Conservation (phyloP, 2,888 invertebrate species). For the Philaethria dido region DNA sequence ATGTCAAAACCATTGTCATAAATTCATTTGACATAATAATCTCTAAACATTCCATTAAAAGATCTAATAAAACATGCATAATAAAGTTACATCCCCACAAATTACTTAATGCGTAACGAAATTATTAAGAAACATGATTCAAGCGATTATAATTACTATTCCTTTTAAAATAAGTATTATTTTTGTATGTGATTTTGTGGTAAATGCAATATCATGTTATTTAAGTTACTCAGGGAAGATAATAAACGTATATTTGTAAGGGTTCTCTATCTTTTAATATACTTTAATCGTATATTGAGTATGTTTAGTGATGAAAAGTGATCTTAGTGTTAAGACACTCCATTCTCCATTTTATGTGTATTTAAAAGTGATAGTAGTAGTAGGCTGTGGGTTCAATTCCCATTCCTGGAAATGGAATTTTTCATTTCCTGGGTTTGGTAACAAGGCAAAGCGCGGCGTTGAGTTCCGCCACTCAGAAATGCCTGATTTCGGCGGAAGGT, state of each 20-base stretch:
- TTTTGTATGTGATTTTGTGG: constrained; percentile 16
- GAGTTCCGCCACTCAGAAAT: no score
- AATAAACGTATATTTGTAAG: not conserved
- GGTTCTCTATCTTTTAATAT: not conserved
- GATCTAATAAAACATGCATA: constrained; percentile 50
- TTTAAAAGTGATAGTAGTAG: no score
- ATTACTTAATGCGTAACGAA: constrained; percentile 39
- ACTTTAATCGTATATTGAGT: no score
- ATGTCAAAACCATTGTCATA: constrained; percentile 26
- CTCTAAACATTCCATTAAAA: constrained; percentile 39
- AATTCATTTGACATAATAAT: constrained; percentile 41
- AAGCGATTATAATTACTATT: constrained; percentile 32
- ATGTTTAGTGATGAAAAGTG: no score
- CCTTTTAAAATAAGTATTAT: not conserved
- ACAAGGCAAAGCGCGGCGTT: no score
- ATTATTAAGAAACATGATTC: constrained; percentile 15
- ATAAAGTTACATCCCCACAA: constrained; percentile 52
- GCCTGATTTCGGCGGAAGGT: no score
- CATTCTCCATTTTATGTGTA: no score
- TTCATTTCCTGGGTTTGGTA: no score
- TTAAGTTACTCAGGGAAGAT: constrained; percentile 20
- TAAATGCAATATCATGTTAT: constrained; percentile 24
- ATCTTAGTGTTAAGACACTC: no score
- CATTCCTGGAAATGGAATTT: not conserved
- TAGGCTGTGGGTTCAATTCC: no score